These are phyloP conservation scores for Piscicola geometra DNA, from an alignment of 2,888 invertebrate species.

Conservation along the genomic window DNA sequence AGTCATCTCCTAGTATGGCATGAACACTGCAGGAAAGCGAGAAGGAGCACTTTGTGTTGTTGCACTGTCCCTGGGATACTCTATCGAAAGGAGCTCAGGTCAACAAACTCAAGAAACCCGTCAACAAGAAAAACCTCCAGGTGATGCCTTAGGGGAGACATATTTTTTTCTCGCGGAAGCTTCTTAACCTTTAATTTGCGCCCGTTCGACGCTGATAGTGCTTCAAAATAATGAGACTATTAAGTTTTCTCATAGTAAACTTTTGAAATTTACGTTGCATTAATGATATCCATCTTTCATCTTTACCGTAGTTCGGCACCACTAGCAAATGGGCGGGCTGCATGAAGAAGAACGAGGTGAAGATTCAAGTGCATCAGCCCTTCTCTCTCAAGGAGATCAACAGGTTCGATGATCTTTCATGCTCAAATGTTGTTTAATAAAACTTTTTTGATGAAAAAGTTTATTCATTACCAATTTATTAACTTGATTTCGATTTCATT, in stretches of 20 bases:
- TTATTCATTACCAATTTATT: no score
- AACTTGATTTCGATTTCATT: no score
- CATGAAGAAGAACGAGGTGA: neutral
- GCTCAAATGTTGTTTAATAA: no score
- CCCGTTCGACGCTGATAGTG: no score
- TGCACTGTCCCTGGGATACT: constrained; percentile 27
- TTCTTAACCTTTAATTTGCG: no score
- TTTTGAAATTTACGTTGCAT: no score
- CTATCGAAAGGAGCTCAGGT: constrained; percentile 24
- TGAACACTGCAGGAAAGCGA: neutral
- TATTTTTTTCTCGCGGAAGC: neutral
- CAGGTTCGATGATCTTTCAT: no score
- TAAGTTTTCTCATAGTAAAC: no score
- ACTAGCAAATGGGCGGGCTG: neutral
- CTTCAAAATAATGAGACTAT: no score
- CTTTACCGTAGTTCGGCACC: neutral
- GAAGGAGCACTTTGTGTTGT: neutral
- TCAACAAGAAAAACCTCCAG: constrained; percentile 8
- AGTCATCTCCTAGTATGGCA: neutral
- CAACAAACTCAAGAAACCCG: constrained; percentile 24
- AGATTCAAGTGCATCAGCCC: constrained; percentile 3
- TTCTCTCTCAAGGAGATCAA: neutral
- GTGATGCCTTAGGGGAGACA: neutral
- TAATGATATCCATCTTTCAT: neutral
- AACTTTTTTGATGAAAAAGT: no score